Evolutionary conservation across 2,888 invertebrate genomes (phyloP), one percentile per base, ranked within the genome.

Genomic region (Agonopterix subpropinquella): DNA sequence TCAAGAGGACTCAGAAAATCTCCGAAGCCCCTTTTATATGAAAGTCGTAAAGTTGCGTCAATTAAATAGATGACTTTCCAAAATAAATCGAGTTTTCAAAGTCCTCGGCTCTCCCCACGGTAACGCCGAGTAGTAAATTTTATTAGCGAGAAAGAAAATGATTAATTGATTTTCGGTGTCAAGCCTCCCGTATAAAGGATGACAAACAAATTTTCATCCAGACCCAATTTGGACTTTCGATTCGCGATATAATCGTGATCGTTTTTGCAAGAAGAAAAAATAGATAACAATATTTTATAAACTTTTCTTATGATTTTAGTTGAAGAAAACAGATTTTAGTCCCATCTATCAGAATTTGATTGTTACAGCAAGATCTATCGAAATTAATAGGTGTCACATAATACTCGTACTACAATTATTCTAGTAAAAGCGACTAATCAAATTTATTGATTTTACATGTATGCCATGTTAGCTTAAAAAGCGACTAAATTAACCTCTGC

Each of bases 41-140:
- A 53, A 57, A 65, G 64, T 65, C 61, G 61, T 55, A 57, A 67
- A 70, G 65, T 70, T 66, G 61, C 64, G 64, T 63, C 70, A 69
- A 73, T 74, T 70, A 72, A 73, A 73, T 68, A 70, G 73, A 72
- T 72, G 70, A 72, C 69, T 70, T 68, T 70, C 62, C 55, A 61
- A 65, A 70, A 68, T 67, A 69, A 70, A 68, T 70, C 64, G 66
- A 69, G 58, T 70, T 70, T 62, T 49, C 43, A 36, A 43, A 47
- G 47, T 53, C 51, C 51, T 13, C 45, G 48, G 41, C 51, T 50
- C 13, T 44, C 46, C 43, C 51, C 41, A 51, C 52, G 55, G 54
- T 56, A 54, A 55, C 54, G 61, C 53, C 49, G 47, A 61, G 59
- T 61, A 61, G 59, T 61, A 57, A 59, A 59, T 63, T 63, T 63